Evolutionary conservation across 2,888 invertebrate genomes (phyloP).

Genomic region (Caradrina kadenii): DNA sequence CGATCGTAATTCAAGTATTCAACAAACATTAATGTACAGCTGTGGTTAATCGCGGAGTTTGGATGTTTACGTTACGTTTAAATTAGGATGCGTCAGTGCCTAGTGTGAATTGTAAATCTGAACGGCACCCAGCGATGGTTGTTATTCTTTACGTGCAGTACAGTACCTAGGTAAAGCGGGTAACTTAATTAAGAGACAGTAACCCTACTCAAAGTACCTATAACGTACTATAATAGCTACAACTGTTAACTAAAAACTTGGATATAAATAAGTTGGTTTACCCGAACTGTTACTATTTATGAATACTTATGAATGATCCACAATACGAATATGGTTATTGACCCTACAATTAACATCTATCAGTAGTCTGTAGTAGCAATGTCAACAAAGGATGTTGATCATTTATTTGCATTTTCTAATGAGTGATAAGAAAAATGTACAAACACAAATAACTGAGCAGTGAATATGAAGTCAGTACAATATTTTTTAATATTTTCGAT

Average conservation of each 20-base stretch:
- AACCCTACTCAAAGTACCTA: slow-evolving; percentile 9
- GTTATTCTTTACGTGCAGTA: slow-evolving; percentile 46
- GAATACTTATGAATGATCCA: background rate
- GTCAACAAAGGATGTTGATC: slow-evolving; percentile 43
- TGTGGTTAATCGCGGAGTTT: slow-evolving; percentile 55
- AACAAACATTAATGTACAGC: slow-evolving; percentile 57
- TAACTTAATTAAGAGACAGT: slow-evolving; percentile 67
- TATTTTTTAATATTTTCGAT: too few relatives aligned
- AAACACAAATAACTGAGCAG: slow-evolving; percentile 33
- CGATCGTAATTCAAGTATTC: slow-evolving; percentile 61
- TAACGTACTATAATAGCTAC: slow-evolving; percentile 1
- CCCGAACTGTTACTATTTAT: slow-evolving; percentile 6
- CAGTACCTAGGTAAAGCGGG: slow-evolving; percentile 56
- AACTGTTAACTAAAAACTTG: background rate
- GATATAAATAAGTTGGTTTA: background rate
- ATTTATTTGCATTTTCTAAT: slow-evolving; percentile 49
- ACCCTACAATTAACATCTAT: slow-evolving; percentile 48
- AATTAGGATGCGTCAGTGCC: slow-evolving; percentile 53
- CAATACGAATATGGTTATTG: slow-evolving; percentile 47
- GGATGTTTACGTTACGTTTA: slow-evolving; percentile 59
- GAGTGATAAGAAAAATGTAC: slow-evolving; percentile 45
- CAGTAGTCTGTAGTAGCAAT: slow-evolving; percentile 16
- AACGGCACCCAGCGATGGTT: slow-evolving; percentile 50
- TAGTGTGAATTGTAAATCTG: slow-evolving; percentile 49
- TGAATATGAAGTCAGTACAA: background rate